Evolutionary conservation across 2,113 vertebrate genomes (phyloP).

Genomic region (Numenius arquata): DNA sequence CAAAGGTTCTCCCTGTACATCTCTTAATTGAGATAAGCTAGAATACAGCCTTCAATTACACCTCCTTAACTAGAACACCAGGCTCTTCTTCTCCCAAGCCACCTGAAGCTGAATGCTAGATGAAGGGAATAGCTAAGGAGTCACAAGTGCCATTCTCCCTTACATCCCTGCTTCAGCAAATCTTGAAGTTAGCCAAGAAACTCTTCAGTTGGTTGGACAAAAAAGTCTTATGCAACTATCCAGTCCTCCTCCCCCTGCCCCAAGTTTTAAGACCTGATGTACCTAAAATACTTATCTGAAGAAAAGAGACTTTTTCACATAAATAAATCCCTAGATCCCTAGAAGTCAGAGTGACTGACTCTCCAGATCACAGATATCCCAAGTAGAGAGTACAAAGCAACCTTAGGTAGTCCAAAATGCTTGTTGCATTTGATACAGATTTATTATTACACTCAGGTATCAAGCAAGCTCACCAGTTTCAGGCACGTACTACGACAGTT

Average conservation of each 20-base stretch:
- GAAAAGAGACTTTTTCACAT: background rate
- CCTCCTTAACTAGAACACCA: background rate
- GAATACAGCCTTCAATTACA: background rate
- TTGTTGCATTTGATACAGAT: background rate
- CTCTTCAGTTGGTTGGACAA: background rate
- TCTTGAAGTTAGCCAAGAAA: background rate
- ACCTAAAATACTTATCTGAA: background rate
- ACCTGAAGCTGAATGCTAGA: background rate
- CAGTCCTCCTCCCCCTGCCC: no score
- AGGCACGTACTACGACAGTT: background rate
- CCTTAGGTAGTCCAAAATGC: background rate
- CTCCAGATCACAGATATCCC: background rate
- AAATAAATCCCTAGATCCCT: background rate
- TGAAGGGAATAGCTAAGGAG: background rate
- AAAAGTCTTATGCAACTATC: background rate
- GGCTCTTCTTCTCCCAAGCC: background rate
- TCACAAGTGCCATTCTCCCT: background rate
- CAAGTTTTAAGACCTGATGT: background rate
- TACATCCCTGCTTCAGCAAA: background rate
- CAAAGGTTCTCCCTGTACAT: background rate
- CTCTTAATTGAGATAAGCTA: background rate
- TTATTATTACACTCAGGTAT: background rate
- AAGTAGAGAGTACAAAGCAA: background rate
- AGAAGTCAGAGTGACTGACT: background rate
- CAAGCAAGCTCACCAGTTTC: background rate